These are phyloP conservation scores for Anthoscopus minutus DNA, from an alignment of 2,113 vertebrate genomes.

Conservation along the genomic window DNA sequence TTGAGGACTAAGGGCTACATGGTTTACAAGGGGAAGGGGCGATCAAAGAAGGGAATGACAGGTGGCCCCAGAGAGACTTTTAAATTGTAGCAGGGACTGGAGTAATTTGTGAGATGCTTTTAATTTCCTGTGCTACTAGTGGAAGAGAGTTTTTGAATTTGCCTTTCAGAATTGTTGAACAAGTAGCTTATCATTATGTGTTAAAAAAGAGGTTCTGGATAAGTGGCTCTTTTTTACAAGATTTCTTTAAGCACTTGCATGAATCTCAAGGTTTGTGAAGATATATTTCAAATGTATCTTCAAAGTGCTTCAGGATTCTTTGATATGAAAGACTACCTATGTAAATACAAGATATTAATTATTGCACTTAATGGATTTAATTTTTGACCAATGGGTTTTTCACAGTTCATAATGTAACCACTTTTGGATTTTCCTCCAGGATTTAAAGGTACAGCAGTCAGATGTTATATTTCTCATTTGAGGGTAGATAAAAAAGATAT, in stretches of 20 bases:
- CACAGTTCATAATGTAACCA: background rate
- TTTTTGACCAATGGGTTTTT: background rate
- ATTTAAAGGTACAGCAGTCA: background rate
- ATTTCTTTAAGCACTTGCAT: background rate
- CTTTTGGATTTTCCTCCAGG: background rate
- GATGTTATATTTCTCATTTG: background rate
- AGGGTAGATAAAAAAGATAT: background rate
- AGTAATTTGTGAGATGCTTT: slow-evolving; percentile 30
- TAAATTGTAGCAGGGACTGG: background rate
- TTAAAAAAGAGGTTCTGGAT: background rate
- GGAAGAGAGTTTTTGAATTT: background rate
- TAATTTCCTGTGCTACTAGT: slow-evolving; percentile 31
- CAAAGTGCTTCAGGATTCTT: background rate
- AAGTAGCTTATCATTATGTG: background rate
- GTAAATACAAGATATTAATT: background rate
- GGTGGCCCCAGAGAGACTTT: background rate
- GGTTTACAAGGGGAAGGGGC: slow-evolving; percentile 5
- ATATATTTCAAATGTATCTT: background rate
- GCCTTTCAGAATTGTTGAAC: background rate
- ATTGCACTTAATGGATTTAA: background rate
- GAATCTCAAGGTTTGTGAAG: background rate
- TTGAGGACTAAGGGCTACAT: background rate
- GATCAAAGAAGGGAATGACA: slow-evolving; percentile 25
- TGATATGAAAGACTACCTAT: background rate
- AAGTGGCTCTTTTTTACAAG: background rate